Percentiles rank a stretch among this genome's conserved stretches.
Conservation (phyloP, 2,888 invertebrate species). For the Dermolepida albohirtum region DNA sequence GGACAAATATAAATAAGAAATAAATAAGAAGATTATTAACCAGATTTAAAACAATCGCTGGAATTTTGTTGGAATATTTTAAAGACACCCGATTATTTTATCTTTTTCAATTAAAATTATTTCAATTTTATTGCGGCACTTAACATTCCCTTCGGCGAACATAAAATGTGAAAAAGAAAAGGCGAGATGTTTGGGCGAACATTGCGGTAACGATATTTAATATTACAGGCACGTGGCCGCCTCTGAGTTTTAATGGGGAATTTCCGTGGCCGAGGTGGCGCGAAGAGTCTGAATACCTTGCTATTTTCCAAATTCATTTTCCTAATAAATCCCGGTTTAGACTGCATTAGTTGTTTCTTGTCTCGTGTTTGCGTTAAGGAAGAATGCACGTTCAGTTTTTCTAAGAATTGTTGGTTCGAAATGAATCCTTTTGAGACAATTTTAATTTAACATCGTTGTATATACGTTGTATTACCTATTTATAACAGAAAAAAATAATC, state of each 20-base stretch:
- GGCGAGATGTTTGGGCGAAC: slow-evolving; percentile 1
- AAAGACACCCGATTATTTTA: not conserved
- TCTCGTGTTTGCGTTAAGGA: too few relatives aligned
- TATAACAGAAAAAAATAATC: too few relatives aligned
- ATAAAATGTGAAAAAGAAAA: slow-evolving; percentile 13
- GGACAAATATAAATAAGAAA: too few relatives aligned
- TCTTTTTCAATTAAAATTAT: slow-evolving; percentile 4
- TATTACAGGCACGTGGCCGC: slow-evolving; percentile 51
- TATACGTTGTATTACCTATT: too few relatives aligned
- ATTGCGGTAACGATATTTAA: slow-evolving; percentile 46
- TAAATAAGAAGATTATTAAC: too few relatives aligned
- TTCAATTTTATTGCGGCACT: not conserved
- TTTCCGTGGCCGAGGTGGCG: slow-evolving; percentile 28
- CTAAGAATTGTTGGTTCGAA: too few relatives aligned
- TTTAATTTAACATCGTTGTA: too few relatives aligned
- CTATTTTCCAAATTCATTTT: not conserved
- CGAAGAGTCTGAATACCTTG: not conserved
- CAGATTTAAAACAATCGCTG: not conserved
- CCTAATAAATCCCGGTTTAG: too few relatives aligned
- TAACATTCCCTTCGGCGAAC: not conserved
- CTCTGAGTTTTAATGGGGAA: slow-evolving; percentile 49
- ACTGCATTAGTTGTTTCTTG: too few relatives aligned
- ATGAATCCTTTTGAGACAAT: too few relatives aligned
- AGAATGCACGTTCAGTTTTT: too few relatives aligned
- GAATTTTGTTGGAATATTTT: not conserved